Percentiles rank a stretch among this genome's conserved stretches.
Conservation (phyloP, 2,888 invertebrate species). For the Oscheius onirici region DNA sequence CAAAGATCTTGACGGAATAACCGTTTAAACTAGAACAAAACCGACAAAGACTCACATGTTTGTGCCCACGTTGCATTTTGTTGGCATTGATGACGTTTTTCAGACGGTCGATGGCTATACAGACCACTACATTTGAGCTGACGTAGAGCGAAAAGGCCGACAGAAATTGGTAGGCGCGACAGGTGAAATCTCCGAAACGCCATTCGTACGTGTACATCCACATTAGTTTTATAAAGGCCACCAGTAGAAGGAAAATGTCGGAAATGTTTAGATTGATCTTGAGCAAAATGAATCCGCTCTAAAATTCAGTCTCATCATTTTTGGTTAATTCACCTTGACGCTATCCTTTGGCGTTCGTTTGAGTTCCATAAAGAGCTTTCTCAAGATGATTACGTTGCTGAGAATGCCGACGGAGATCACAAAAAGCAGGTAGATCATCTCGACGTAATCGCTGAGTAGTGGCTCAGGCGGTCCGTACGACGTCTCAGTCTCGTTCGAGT, state of each 20-base stretch:
- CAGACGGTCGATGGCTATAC: slow-evolving; percentile 68
- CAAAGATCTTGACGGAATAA: too few relatives aligned
- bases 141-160: slow-evolving; percentile 68
- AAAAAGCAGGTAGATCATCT: slow-evolving; percentile 63
- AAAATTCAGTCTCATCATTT: slow-evolving; percentile 19
- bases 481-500: neutral
- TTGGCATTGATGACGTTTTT: slow-evolving; percentile 65
- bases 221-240: slow-evolving; percentile 62
- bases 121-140: slow-evolving; percentile 69
- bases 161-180: slow-evolving; percentile 54
- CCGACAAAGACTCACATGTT: slow-evolving; percentile 30
- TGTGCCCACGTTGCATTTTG: slow-evolving; percentile 34
- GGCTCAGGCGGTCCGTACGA: slow-evolving; percentile 45
- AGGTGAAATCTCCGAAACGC: slow-evolving; percentile 60
- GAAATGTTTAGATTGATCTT: slow-evolving; percentile 69
- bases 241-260: slow-evolving; percentile 62
- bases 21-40: too few relatives aligned
- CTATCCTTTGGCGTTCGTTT: slow-evolving; percentile 51
- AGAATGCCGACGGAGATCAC: slow-evolving; percentile 64
- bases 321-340: slow-evolving; percentile 50
- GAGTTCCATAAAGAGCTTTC: slow-evolving; percentile 53
- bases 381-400: slow-evolving; percentile 62
- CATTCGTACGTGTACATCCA: slow-evolving; percentile 69
- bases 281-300: slow-evolving; percentile 67
- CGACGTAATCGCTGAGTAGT: slow-evolving; percentile 66